A percentile compares a stretch with the other conserved stretches of the same genome.
These are phyloP conservation scores for Leptonema lineaticorne DNA, from an alignment of 1,140 invertebrate species.

Conservation along the genomic window DNA sequence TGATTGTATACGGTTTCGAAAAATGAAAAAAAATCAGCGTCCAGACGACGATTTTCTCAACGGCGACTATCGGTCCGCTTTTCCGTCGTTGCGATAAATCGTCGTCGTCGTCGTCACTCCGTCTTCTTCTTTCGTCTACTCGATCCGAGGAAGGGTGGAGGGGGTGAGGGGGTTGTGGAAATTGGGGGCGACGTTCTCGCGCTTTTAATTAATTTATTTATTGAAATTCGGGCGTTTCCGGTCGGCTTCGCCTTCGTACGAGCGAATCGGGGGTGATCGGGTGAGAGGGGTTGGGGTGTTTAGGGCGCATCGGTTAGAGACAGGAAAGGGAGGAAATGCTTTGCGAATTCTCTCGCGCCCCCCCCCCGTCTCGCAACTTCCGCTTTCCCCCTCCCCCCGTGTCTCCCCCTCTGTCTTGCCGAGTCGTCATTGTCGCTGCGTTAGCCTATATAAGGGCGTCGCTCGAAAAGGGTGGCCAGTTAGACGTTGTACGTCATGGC, in stretches of 20 bases:
- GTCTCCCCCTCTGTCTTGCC: not conserved
- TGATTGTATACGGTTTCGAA: too few relatives aligned
- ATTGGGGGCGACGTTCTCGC: constrained; percentile 7
- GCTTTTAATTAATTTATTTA: constrained; percentile 42
- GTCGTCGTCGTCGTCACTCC: too few relatives aligned
- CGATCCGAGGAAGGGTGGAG: not conserved
- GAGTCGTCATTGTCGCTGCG: not conserved
- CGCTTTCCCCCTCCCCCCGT: not conserved
- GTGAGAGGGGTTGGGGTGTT: not conserved
- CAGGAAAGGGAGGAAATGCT: too few relatives aligned
- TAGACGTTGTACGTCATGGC: not conserved
- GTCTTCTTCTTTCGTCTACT: too few relatives aligned
- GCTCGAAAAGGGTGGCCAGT: not conserved
- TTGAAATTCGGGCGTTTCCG: constrained; percentile 33
- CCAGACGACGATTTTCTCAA: too few relatives aligned
- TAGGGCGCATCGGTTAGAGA: too few relatives aligned
- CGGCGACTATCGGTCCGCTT: too few relatives aligned
- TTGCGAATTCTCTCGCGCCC: too few relatives aligned
- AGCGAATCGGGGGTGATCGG: not conserved
- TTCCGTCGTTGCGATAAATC: too few relatives aligned
- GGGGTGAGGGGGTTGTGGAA: not conserved
- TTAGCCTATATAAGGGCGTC: not conserved
- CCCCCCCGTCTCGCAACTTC: too few relatives aligned
- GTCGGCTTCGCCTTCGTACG: too few relatives aligned
- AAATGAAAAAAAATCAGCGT: too few relatives aligned